Evolutionary conservation across 2,888 invertebrate species (phyloP).

Genomic region (Sylvicola fuscatus): DNA sequence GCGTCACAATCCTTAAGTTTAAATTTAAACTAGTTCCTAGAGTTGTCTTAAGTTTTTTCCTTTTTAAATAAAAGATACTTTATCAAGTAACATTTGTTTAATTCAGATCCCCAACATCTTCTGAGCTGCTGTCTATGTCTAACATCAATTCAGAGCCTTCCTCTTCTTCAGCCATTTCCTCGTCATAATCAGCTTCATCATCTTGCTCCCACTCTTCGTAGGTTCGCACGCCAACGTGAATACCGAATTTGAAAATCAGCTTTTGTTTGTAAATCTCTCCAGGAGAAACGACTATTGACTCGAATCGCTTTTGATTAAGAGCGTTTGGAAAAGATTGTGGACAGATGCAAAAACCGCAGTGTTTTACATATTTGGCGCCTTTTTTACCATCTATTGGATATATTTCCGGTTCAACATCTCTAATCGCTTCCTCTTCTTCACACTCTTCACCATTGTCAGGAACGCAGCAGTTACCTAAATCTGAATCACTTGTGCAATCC

Average conservation of each 20-base stretch:
- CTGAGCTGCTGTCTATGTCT: too few relatives aligned
- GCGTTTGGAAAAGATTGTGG: not conserved
- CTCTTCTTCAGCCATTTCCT: not conserved
- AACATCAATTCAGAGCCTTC: too few relatives aligned
- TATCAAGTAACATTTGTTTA: too few relatives aligned
- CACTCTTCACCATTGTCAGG: not conserved
- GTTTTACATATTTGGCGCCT: not conserved
- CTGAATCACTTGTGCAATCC: not conserved
- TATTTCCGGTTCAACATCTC: not conserved
- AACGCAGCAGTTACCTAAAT: not conserved
- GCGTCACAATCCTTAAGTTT: too few relatives aligned
- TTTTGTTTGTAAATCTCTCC: not conserved
- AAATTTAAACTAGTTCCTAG: too few relatives aligned
- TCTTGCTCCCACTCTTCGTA: not conserved
- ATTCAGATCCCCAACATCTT: too few relatives aligned
- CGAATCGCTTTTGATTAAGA: not conserved
- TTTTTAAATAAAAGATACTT: too few relatives aligned
- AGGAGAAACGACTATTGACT: not conserved
- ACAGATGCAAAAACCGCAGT: not conserved
- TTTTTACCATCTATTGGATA: not conserved
- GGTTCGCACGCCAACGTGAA: not conserved
- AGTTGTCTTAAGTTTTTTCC: too few relatives aligned
- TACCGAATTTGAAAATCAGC: slow-evolving; percentile 1
- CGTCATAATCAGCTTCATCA: not conserved
- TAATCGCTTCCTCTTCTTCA: not conserved